A percentile compares a stretch with the other conserved stretches of the same genome.
phyloP scores from a whole-genome alignment of 2,888 invertebrate genomes.

The Meteorus colon region DNA sequence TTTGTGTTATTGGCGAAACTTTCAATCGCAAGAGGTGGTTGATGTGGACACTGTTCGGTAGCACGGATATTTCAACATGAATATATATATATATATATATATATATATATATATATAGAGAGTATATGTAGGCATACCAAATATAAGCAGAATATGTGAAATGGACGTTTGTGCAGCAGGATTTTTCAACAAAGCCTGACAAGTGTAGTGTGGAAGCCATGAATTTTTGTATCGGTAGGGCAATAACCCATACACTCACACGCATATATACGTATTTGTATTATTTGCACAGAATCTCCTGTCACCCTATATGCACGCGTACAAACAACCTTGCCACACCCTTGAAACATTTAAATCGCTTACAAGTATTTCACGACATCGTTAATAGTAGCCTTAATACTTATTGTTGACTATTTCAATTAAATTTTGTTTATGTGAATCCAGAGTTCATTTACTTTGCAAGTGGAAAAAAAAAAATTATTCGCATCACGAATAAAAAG shows the following conservation, averaged over 20 bases:
- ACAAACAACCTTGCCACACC: conserved; percentile 43
- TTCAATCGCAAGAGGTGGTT: too few relatives aligned
- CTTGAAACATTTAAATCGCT: conserved; percentile 25
- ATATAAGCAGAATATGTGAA: background rate
- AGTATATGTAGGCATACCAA: too few relatives aligned
- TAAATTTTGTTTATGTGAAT: background rate
- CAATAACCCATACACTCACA: too few relatives aligned
- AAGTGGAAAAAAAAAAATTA: background rate
- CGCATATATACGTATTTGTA: background rate
- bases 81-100: too few relatives aligned
- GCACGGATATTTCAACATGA: too few relatives aligned
- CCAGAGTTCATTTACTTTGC: background rate
- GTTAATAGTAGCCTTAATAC: background rate
- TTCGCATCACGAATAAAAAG: background rate
- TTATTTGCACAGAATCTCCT: background rate
- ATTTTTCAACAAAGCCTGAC: background rate
- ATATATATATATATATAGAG: too few relatives aligned
- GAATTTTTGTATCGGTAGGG: background rate
- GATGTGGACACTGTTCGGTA: too few relatives aligned
- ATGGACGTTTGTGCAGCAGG: background rate
- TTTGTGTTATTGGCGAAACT: background rate
- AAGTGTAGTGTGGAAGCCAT: conserved; percentile 1
- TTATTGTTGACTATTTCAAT: background rate
- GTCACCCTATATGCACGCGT: conserved; percentile 4
- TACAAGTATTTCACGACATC: background rate